Evolutionary conservation across 2,797 vertebrate genomes (phyloP).

Genomic region (Clarias laeviceps): DNA sequence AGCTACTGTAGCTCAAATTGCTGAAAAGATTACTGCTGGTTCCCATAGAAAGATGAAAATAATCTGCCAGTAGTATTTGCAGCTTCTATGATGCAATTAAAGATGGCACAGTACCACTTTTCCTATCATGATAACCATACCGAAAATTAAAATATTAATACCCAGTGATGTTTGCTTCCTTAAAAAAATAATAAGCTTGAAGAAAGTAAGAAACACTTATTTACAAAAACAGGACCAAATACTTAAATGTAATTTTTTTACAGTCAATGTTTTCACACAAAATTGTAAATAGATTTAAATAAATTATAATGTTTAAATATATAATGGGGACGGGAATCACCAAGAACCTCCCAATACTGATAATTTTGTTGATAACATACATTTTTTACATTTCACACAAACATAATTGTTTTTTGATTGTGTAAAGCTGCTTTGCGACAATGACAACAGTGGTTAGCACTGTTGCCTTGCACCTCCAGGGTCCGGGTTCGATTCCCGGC

Average conservation of each 20-base stretch:
- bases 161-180: background rate
- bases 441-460: no score
- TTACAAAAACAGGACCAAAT: no score
- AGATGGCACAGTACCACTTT: background rate
- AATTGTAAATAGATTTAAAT: background rate
- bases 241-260: background rate
- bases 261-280: background rate
- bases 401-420: no score
- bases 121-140: background rate
- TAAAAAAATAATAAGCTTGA: background rate
- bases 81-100: background rate
- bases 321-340: no score
- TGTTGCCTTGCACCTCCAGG: no score
- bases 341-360: no score
- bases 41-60: background rate
- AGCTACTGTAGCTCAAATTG: no score
- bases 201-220: background rate
- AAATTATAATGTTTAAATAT: background rate
- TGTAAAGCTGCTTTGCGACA: no score
- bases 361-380: no score
- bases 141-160: background rate
- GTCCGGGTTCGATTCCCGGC: no score
- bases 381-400: no score
- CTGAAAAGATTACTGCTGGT: no score
- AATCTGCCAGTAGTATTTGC: background rate